Conservation (phyloP, 2,888 invertebrate species). For the Amphipyra tragopoginis region DNA sequence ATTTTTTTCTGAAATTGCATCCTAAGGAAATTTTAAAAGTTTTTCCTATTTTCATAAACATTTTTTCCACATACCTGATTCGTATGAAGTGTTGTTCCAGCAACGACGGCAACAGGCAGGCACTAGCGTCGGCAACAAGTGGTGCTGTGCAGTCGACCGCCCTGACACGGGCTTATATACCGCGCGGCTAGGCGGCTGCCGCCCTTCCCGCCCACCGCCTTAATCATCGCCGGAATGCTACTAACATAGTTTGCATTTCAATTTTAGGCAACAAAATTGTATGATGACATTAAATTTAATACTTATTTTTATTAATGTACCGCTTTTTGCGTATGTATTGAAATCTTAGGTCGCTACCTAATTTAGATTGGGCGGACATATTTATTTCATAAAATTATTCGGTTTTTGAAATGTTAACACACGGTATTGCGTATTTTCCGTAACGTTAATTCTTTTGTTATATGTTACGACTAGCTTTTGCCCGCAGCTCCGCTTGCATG, state of each 20-base stretch:
- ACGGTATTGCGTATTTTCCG: conserved; percentile 3
- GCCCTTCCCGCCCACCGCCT: conserved; percentile 80
- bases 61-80: conserved; percentile 76
- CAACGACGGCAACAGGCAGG: conserved; percentile 75
- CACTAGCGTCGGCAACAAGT: conserved; percentile 82
- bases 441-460: not conserved
- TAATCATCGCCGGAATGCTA: conserved; percentile 75
- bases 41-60: conserved; percentile 7
- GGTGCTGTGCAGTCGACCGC: conserved; percentile 84
- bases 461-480: too few relatives aligned
- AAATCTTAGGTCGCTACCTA: not conserved
- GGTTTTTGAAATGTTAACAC: not conserved
- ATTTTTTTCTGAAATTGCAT: not conserved
- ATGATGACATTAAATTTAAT: conserved; percentile 54
- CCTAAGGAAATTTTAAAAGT: not conserved
- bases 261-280: conserved; percentile 79
- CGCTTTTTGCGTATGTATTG: conserved; percentile 14
- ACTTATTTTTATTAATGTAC: conserved; percentile 38
- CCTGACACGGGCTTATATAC: conserved; percentile 82
- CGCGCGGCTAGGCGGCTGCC: conserved; percentile 61
- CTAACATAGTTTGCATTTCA: conserved; percentile 85
- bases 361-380: conserved; percentile 13
- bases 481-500: too few relatives aligned
- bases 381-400: not conserved
- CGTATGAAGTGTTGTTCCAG: conserved; percentile 68